Percentiles rank a stretch among this genome's conserved stretches.
These are phyloP conservation scores for Salarias fasciatus DNA, from an alignment of 2,797 vertebrate species.

Conservation along the genomic window DNA sequence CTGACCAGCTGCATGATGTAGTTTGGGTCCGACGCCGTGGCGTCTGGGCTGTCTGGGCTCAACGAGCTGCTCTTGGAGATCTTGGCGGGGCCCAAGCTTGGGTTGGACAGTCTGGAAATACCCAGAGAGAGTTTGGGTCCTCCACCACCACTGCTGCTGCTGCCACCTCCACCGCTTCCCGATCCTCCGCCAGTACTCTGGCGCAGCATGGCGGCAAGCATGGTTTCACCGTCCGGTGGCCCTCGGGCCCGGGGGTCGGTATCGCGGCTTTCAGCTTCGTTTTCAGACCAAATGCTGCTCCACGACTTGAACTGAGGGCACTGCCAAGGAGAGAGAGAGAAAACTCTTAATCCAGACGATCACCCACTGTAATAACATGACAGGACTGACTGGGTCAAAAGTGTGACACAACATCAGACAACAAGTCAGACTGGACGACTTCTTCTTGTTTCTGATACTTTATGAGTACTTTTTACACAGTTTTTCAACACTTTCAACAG, in stretches of 20 bases:
- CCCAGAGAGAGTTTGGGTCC: conserved; percentile 86
- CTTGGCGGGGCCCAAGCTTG: conserved; percentile 63
- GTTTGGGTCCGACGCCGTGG: conserved; percentile 86
- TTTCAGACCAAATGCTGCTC: conserved; percentile 54
- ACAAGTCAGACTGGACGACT: not conserved
- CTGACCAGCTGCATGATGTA: conserved; percentile 96
- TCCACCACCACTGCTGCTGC: conserved; percentile 46
- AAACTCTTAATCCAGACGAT: not conserved
- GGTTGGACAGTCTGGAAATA: conserved; percentile 86
- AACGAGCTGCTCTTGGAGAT: conserved; percentile 81
- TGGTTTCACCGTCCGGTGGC: conserved; percentile 51
- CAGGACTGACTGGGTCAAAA: not conserved
- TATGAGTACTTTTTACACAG: too few relatives aligned
- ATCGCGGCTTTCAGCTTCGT: conserved; percentile 41
- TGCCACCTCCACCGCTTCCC: conserved; percentile 68
- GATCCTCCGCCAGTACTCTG: conserved; percentile 76
- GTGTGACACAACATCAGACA: not conserved
- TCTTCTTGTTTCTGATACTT: too few relatives aligned
- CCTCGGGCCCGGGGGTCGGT: conserved; percentile 48
- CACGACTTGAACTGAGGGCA: conserved; percentile 49
- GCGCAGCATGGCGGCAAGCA: conserved; percentile 86
- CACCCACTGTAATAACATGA: not conserved
- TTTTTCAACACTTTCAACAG: too few relatives aligned
- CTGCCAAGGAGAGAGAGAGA: conserved; percentile 41
- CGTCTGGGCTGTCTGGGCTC: conserved; percentile 82